Percentiles rank a stretch among this genome's conserved stretches.
Conservation (phyloP, 2,888 invertebrate genomes). For the Pachymerium ferrugineum region DNA sequence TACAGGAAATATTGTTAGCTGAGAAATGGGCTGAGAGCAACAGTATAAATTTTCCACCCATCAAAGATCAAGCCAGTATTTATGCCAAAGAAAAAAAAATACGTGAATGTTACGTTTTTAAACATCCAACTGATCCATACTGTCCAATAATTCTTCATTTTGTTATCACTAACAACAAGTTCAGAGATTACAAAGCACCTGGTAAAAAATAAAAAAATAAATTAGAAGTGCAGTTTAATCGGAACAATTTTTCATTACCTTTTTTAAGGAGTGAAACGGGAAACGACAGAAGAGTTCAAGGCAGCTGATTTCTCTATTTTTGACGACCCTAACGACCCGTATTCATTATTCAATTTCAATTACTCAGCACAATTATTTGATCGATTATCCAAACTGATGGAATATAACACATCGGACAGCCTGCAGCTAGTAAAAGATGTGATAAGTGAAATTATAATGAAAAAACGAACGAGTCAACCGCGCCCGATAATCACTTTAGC, state of each 20-base stretch:
- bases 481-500: slow-evolving; percentile 36
- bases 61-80: slow-evolving; percentile 43
- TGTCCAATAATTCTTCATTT: slow-evolving; percentile 51
- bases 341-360: slow-evolving; percentile 50
- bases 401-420: slow-evolving; percentile 48
- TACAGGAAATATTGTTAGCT: slow-evolving; percentile 48
- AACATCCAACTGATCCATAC: slow-evolving; percentile 45
- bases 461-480: slow-evolving; percentile 39
- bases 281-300: slow-evolving; percentile 46
- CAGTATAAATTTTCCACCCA: slow-evolving; percentile 49
- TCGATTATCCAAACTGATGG: slow-evolving; percentile 48
- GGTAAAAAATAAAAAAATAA: slow-evolving; percentile 42
- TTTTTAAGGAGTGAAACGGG: slow-evolving; percentile 45
- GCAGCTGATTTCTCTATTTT: slow-evolving; percentile 50
- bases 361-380: slow-evolving; percentile 48
- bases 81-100: slow-evolving; percentile 45
- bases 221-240: background rate
- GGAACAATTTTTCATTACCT: background rate
- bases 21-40: slow-evolving; percentile 50
- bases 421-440: slow-evolving; percentile 45
- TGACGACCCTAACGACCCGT: slow-evolving; percentile 47
- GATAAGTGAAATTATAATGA: slow-evolving; percentile 42
- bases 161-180: slow-evolving; percentile 48
- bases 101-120: slow-evolving; percentile 50
- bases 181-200: slow-evolving; percentile 47